A percentile compares a stretch with the other conserved stretches of the same genome.
Evolutionary conservation across 1,140 invertebrate species (phyloP).

Genomic region (Nasonia vitripennis): DNA sequence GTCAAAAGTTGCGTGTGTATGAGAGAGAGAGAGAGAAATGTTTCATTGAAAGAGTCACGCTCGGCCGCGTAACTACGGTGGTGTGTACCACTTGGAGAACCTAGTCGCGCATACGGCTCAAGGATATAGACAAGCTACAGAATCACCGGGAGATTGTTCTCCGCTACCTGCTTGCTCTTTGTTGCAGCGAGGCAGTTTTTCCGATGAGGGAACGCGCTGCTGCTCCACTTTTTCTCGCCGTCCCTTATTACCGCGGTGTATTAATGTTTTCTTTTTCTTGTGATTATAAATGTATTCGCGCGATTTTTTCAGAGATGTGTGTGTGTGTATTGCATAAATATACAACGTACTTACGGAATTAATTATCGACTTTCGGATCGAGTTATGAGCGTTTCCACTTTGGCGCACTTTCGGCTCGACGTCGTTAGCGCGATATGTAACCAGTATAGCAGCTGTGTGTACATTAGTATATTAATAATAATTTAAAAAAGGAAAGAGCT

Average conservation of each 20-base stretch:
- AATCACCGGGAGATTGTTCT: neutral
- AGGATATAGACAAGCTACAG: neutral
- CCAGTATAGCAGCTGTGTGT: too few species aligned
- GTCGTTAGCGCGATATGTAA: too few species aligned
- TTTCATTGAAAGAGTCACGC: conserved; percentile 3
- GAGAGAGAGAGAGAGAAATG: neutral
- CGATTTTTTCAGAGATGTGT: too few species aligned
- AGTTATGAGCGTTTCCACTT: too few species aligned
- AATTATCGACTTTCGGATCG: too few species aligned
- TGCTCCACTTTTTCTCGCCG: neutral
- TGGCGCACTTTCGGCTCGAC: too few species aligned
- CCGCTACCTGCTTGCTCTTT: too few species aligned
- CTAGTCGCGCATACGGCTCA: neutral
- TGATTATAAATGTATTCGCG: too few species aligned
- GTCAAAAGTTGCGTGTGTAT: neutral
- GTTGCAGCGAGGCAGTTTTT: neutral
- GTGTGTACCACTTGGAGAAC: neutral
- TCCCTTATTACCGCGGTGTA: neutral
- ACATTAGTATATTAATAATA: too few species aligned
- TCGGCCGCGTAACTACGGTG: neutral
- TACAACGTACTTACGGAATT: too few species aligned
- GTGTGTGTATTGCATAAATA: too few species aligned
- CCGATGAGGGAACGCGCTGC: neutral
- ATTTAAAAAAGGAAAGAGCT: too few species aligned
- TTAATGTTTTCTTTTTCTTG: neutral